Evolutionary conservation across 2,797 vertebrate species (phyloP), one percentile per base, ranked within the genome.

Genomic region (Protonibea diacanthus): DNA sequence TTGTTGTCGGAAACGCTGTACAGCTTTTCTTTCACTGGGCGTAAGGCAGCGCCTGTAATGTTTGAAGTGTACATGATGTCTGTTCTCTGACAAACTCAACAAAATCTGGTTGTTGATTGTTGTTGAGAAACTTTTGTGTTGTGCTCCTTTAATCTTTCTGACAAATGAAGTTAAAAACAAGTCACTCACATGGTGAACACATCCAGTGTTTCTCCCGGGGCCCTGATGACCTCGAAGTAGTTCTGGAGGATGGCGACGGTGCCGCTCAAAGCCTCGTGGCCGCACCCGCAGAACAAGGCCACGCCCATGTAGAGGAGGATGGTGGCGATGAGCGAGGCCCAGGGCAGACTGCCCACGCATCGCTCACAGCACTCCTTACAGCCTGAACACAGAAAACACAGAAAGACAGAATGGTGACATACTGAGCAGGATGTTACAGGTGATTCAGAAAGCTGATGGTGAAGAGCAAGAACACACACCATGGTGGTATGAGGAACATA

Each of bases 291-390:
- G 94, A 99, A 99, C 56, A 99, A 95, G 0, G 98, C 98, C 53
- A 99, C 98, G 0, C 98, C 98, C 27, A 98, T 97, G 3, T 99
- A 99, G 3, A 99, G 96, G 86, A 99, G 94, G 88, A 99, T 96
- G 78, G 98, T 99, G 23, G 98, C 98, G 5, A 99, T 97, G 93
- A 99, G 93, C 7, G 98, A 99, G 7, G 98, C 98, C 0, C 98
- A 99, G n/a, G 98, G 98, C 86, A 99, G 97, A 45, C 97, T 98
- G 70, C 98, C 98, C 91, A 99, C 95, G 82, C 98, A 99, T 91
- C 98, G 97, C 89, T 98, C 98, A 62, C 98, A 99, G 93, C 98
- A 99, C 91, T 99, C 98, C 8, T 98, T 98, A 92, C 98, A 99
- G 84, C 98, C 91, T 91, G 23, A 13, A 83, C 9, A 65, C 0